These are phyloP conservation scores for Polyommatus iphigenia DNA, from an alignment of 2,888 invertebrate species.

Conservation along the genomic window DNA sequence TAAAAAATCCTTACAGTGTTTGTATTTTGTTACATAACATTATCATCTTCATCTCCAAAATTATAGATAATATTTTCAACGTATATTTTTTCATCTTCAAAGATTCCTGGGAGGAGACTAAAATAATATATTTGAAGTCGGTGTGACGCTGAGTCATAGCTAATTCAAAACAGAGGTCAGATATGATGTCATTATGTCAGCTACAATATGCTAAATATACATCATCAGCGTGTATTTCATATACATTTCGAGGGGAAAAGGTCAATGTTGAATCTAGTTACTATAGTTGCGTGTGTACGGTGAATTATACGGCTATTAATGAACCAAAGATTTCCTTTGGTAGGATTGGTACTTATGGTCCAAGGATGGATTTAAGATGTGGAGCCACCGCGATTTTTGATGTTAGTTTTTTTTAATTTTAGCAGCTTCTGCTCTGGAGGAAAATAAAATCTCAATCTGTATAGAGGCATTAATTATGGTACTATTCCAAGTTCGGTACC, in stretches of 20 bases:
- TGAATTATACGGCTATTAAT: no score
- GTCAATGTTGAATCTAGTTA: neutral
- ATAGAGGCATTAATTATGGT: no score
- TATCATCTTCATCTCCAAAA: neutral
- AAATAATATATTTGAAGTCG: neutral
- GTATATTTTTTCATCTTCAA: neutral
- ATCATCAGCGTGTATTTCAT: neutral
- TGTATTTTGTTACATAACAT: neutral
- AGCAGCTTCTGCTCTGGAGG: no score
- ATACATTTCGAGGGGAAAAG: neutral
- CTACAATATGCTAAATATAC: slow-evolving; percentile 1
- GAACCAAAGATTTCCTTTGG: no score
- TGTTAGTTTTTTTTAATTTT: no score
- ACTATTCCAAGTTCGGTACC: no score
- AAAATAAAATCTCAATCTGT: no score
- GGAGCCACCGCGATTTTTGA: no score
- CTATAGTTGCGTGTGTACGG: no score
- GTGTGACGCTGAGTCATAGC: slow-evolving; percentile 4
- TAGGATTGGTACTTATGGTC: no score
- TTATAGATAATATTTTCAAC: neutral
- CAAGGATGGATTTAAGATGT: no score
- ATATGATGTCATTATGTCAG: slow-evolving; percentile 14
- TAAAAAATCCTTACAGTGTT: neutral
- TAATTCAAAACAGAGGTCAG: slow-evolving; percentile 14
- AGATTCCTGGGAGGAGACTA: neutral